Conservation (phyloP, 2,113 vertebrate genomes). For the Steatornis caripensis region DNA sequence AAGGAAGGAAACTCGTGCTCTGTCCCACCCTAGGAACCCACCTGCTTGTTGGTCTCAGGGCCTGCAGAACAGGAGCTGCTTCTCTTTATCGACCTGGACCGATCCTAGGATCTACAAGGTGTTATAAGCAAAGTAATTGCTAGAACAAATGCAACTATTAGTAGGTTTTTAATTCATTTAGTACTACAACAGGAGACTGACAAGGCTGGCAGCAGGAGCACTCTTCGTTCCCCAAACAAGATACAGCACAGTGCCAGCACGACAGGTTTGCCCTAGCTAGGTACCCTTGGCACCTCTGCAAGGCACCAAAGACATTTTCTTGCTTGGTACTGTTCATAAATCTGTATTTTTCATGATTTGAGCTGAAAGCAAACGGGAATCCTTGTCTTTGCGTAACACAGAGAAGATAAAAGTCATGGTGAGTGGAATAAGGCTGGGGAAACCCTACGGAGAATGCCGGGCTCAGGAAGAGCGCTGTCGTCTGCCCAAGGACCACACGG, state of each 20-base stretch:
- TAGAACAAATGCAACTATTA: background rate
- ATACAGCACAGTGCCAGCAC: background rate
- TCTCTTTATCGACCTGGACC: background rate
- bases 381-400: background rate
- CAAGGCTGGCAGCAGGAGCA: background rate
- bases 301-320: background rate
- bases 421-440: background rate
- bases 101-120: background rate
- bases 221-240: background rate
- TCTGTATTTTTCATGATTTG: background rate
- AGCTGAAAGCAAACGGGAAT: background rate
- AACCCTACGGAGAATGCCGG: background rate
- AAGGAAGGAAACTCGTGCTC: background rate
- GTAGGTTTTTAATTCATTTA: background rate
- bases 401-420: background rate
- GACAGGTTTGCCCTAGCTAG: background rate
- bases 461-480: background rate
- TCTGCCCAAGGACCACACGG: background rate
- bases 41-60: background rate
- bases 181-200: background rate
- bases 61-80: background rate
- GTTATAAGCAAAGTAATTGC: background rate
- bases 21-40: background rate
- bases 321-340: background rate
- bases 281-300: background rate